phyloP scores from a whole-genome alignment of 1,140 invertebrate species.

The Rhynchophorus ferrugineus region DNA sequence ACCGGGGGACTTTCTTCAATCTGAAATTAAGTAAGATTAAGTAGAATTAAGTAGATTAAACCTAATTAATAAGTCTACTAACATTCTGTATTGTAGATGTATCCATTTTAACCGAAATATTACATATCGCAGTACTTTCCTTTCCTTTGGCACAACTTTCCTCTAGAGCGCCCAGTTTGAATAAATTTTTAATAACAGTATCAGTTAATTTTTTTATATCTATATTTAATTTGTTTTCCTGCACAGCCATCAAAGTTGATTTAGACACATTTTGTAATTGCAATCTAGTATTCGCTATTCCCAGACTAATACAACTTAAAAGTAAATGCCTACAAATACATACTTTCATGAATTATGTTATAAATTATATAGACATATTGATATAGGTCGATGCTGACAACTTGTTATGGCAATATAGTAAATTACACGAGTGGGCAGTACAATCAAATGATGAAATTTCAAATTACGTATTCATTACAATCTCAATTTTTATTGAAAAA shows the following conservation, averaged over 20 bases:
- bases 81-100: no score
- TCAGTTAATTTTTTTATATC: constrained; percentile 53
- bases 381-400: no score
- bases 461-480: no score
- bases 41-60: no score
- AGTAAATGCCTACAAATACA: constrained; percentile 52
- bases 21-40: no score
- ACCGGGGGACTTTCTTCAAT: neutral
- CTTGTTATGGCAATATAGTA: no score
- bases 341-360: no score
- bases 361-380: no score
- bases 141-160: constrained; percentile 17
- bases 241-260: constrained; percentile 55
- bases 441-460: no score
- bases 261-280: constrained; percentile 49
- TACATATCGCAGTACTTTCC: constrained; percentile 4
- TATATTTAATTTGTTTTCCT: constrained; percentile 47
- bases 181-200: constrained; percentile 48
- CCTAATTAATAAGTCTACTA: no score
- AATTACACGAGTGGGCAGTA: no score
- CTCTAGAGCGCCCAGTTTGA: constrained; percentile 52
- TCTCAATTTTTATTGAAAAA: no score
- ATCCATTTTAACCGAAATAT: constrained; percentile 30
- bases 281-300: constrained; percentile 47
- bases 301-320: constrained; percentile 59